Conservation (phyloP, 1,140 invertebrate species). For the Tribolium castaneum region DNA sequence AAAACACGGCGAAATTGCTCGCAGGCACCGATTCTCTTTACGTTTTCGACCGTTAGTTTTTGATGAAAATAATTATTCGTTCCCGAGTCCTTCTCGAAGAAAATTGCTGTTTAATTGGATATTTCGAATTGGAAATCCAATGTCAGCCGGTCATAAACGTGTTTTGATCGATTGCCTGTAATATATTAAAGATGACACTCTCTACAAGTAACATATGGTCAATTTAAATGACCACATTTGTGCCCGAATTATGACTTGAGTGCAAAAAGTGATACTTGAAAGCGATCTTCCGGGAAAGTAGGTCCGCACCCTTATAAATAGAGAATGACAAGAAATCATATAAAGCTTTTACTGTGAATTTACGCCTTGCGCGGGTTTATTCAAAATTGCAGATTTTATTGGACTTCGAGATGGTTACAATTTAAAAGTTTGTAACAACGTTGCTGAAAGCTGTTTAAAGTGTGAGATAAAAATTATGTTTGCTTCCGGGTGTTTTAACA, state of each 20-base stretch:
- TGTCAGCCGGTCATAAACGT: background rate
- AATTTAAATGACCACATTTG: background rate
- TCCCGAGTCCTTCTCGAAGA: background rate
- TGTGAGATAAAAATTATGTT: background rate
- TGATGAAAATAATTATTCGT: conserved; percentile 7
- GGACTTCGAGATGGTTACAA: background rate
- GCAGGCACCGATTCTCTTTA: background rate
- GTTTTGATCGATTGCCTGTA: background rate
- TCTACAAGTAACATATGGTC: background rate
- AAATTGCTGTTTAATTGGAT: conserved; percentile 9
- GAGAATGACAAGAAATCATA: background rate
- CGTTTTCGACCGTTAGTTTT: background rate
- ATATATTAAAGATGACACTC: background rate
- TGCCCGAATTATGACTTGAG: background rate
- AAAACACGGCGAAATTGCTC: background rate
- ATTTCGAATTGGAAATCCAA: conserved; percentile 9
- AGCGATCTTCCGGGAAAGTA: background rate
- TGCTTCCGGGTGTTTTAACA: background rate
- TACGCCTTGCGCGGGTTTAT: background rate
- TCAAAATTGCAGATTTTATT: background rate
- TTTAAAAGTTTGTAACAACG: background rate
- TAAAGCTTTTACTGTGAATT: background rate
- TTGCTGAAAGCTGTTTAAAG: background rate
- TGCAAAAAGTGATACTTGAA: background rate
- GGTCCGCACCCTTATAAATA: background rate